Percentiles rank a stretch among this genome's conserved stretches.
Evolutionary conservation across 2,797 vertebrate species (phyloP).

Genomic region (Meda fulgida): DNA sequence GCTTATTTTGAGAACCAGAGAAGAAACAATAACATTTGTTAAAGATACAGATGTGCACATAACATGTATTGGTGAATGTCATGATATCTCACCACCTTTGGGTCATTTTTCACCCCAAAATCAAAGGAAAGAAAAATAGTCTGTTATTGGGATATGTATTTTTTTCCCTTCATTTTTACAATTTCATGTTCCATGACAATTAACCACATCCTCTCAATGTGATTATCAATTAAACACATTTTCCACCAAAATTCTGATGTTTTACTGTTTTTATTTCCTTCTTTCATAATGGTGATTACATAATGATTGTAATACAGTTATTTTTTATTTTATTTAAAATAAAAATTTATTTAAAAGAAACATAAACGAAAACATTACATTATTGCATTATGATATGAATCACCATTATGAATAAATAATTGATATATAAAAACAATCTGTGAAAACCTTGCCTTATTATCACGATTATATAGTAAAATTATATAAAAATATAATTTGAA

Average conservation of each 20-base stretch:
- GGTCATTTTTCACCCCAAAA: neutral
- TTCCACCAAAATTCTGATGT: neutral
- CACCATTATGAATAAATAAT: neutral
- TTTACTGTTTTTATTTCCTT: neutral
- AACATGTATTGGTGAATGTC: neutral
- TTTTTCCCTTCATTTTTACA: neutral
- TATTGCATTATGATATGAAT: neutral
- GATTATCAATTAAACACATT: neutral
- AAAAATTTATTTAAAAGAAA: too few species aligned
- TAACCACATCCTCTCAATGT: neutral
- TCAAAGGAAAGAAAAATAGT: neutral
- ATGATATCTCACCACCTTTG: neutral
- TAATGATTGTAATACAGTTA: neutral
- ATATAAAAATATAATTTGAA: neutral
- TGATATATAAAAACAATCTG: neutral
- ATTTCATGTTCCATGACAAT: neutral
- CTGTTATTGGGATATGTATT: neutral
- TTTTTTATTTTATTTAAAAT: neutral
- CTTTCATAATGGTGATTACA: neutral
- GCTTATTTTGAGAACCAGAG: constrained; percentile 15
- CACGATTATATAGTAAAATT: neutral
- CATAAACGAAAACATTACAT: neutral
- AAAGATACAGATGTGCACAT: constrained; percentile 9
- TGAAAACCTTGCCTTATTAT: neutral
- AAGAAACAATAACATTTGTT: constrained; percentile 10